Percentiles rank a stretch among this genome's conserved stretches.
Conservation (phyloP, 1,140 invertebrate genomes). For the Catajapyx aquilonaris region DNA sequence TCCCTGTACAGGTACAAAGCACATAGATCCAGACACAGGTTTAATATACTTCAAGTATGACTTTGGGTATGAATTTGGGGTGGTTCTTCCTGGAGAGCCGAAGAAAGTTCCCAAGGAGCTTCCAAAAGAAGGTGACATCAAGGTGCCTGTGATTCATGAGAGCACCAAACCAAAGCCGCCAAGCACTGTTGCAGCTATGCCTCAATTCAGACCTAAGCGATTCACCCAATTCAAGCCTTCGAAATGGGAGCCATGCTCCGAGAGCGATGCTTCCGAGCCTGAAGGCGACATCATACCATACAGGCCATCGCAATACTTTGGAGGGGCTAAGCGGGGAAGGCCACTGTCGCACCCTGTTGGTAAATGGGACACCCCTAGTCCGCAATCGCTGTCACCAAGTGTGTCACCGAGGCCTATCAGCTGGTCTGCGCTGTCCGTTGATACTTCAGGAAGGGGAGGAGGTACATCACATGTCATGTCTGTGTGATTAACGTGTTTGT, state of each 20-base stretch:
- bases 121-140: slow-evolving; percentile 29
- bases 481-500: too few species aligned
- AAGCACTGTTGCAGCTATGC: slow-evolving; percentile 10
- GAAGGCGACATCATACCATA: too few species aligned
- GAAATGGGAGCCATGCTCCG: slow-evolving; percentile 39
- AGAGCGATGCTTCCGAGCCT: slow-evolving; percentile 34
- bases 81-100: slow-evolving; percentile 45
- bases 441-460: not conserved
- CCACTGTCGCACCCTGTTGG: not conserved
- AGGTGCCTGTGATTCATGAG: slow-evolving; percentile 39
- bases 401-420: slow-evolving; percentile 27
- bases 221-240: slow-evolving; percentile 27
- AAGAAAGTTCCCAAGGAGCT: not conserved
- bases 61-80: slow-evolving; percentile 59
- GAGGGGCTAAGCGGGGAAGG: slow-evolving; percentile 10
- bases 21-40: slow-evolving; percentile 49
- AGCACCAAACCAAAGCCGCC: slow-evolving; percentile 16
- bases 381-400: slow-evolving; percentile 33
- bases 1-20: slow-evolving; percentile 40
- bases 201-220: slow-evolving; percentile 18
- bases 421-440: not conserved
- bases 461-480: not conserved
- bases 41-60: slow-evolving; percentile 66
- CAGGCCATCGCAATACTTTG: slow-evolving; percentile 1
- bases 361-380: slow-evolving; percentile 33